Percentiles rank a stretch among this genome's conserved stretches.
phyloP scores from a whole-genome alignment of 1,140 invertebrate genomes.

The Cherax destructor region DNA sequence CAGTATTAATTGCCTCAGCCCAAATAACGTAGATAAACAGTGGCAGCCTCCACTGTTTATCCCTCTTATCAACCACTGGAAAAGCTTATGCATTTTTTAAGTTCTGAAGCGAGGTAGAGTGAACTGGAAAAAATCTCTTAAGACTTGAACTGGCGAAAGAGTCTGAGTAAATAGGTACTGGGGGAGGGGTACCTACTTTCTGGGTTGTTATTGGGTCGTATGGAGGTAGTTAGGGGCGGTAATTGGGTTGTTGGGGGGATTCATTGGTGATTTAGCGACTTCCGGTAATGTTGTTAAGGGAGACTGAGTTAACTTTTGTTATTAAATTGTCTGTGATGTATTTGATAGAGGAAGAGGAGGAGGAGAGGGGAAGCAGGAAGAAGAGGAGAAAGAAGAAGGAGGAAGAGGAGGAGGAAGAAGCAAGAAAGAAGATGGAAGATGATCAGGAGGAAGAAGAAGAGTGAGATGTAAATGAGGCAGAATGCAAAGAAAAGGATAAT shows the following conservation, averaged over 20 bases:
- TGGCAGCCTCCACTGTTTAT: background rate
- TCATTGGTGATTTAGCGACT: background rate
- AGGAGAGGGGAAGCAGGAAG: background rate
- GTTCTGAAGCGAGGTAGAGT: background rate
- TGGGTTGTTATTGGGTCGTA: background rate
- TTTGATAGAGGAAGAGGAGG: background rate
- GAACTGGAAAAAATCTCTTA: background rate
- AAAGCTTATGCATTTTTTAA: constrained; percentile 49
- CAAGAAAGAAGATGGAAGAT: too few species aligned
- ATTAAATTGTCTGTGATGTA: background rate
- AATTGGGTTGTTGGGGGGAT: background rate
- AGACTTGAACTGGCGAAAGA: background rate
- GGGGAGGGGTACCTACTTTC: background rate
- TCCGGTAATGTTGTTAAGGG: background rate
- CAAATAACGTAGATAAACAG: constrained; percentile 44
- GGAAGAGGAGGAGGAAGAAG: background rate
- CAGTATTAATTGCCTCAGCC: constrained; percentile 46
- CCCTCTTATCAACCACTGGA: background rate
- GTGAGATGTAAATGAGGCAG: too few species aligned
- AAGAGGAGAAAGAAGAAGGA: background rate
- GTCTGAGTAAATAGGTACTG: background rate
- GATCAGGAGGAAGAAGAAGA: too few species aligned
- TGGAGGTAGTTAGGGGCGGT: background rate
- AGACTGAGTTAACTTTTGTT: background rate
- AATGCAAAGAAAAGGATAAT: too few species aligned